Base-by-base conservation (phyloP, 2,113 vertebrate genomes). In the Eulemur macaco region DNA sequence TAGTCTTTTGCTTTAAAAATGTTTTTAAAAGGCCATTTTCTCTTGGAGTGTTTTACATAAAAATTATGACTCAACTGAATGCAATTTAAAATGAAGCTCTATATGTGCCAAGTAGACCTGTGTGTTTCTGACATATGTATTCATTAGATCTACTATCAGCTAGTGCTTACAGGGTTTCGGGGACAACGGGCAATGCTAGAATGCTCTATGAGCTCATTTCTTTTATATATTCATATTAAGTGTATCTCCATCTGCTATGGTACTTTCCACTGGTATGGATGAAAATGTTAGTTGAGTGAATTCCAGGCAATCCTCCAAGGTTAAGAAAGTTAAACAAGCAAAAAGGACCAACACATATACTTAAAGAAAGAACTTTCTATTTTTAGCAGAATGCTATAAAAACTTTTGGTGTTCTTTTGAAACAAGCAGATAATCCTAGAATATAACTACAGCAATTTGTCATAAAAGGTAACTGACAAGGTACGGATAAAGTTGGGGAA, bases 241-340 rank as follows among this genome's bases (percentile, higher is more conserved):
- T 66, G 1, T 73, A 66, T 45, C 50, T 91, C 86, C 58, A 73
- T 78, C 37, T 45, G 21, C 21, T 81, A 37, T 69, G 81, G 42
- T 81, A 91, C 15, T 89, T 90, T 56, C 8, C 84, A 58, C 20
- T 39, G 52, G 60, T 63, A 81, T 68, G 11, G 42, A 83, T 21
- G 13, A 58, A 71, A 78, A 66, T 92, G 63, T 58, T 66, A 89
- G 47, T 15, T 88, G 64, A 73, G 78, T 92, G 50, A 52, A 88
- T 78, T 97, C 37, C 34, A 85, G 73, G 21, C n/a, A 74, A 58
- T 86, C 85, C 50, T 60, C 69, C 5, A 87, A n/a, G n/a, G 42
- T 76, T 76, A 91, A 83, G 71, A 81, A 97, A 92, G 34, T 68
- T 84, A 85, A 91, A 74, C 13, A 34, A 69, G 39, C 7, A 68